Base-by-base conservation (phyloP, 2,797 vertebrate species). In the Diglossa cyanea region DNA sequence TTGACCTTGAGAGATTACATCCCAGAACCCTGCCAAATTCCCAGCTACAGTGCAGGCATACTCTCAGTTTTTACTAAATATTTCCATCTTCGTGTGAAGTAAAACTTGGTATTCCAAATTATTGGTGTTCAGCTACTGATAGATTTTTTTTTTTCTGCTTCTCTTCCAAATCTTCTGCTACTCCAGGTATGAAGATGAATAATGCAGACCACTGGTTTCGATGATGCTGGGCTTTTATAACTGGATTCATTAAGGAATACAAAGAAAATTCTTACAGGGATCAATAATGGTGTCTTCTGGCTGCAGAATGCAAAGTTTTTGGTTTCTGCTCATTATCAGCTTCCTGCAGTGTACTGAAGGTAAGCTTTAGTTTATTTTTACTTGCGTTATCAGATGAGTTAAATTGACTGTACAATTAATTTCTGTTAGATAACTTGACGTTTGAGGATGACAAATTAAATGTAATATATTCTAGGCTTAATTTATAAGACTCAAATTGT, bases 241-340 rank as follows among this genome's bases (percentile, higher is more conserved):
- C 98, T 98, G 97, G 97, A 98, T 98, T 98, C 98, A 97, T 98
- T 96, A 98, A 98, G 98, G 98, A 98, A 98, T 98, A 98, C 98
- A 98, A 98, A 98, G 98, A 98, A 98, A 98, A 97, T 97, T 97
- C 97, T 98, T 97, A 96, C 97, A 97, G 95, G 97, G 97, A 96
- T 98, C 98, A 98, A 98, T 98, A 98, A 99, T 99, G 99, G 98
- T 99, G 97, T 98, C 98, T 98, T 98, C 98, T 98, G 98, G 98
- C 98, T 98, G 98, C 99, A 99, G 98, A 98, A 98, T 99, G 98
- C 98, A 98, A 98, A 98, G 98, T 97, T 98, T 99, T 98, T 99
- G 99, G 98, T 98, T 99, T 96, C 97, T 99, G 98, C 98, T 99
- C 96, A 98, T 99, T 96, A 98, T 99, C 96, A 98, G 98, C 97